phyloP scores from a whole-genome alignment of 37 sponge, comb jelly and placozoan genomes.

The Axinella damicornis region DNA sequence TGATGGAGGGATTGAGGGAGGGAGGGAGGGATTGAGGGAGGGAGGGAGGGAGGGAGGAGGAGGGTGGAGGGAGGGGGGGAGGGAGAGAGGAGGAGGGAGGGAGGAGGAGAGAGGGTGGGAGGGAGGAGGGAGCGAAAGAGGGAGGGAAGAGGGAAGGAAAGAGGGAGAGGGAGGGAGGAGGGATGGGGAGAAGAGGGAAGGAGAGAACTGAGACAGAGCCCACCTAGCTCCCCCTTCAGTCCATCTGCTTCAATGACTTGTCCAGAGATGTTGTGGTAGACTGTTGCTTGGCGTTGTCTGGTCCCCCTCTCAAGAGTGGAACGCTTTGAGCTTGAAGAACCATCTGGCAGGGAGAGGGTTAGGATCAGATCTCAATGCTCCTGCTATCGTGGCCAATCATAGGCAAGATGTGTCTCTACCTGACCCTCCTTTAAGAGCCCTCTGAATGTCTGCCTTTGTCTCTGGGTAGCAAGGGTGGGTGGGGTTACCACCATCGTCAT shows the following conservation, averaged over 20 bases:
- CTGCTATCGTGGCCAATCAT: too few species aligned
- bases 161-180: neutral
- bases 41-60: too few species aligned
- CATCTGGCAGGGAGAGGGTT: too few species aligned
- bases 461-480: slow-evolving; percentile 7
- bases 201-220: neutral
- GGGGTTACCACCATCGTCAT: slow-evolving; percentile 8
- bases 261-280: slow-evolving; percentile 46
- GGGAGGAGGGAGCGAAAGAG: too few species aligned
- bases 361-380: too few species aligned
- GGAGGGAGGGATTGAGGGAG: neutral
- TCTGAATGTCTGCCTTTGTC: slow-evolving; percentile 40
- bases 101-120: too few species aligned
- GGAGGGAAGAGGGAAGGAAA: too few species aligned
- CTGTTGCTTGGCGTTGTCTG: neutral
- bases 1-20: neutral
- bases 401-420: neutral
- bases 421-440: slow-evolving; percentile 6
- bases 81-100: too few species aligned
- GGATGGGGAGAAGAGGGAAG: too few species aligned
- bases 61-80: too few species aligned
- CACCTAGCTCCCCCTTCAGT: slow-evolving; percentile 68
- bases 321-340: too few species aligned
- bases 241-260: slow-evolving; percentile 63
- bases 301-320: too few species aligned